phyloP scores from a whole-genome alignment of 2,888 invertebrate genomes.

The Catonia carolina region DNA sequence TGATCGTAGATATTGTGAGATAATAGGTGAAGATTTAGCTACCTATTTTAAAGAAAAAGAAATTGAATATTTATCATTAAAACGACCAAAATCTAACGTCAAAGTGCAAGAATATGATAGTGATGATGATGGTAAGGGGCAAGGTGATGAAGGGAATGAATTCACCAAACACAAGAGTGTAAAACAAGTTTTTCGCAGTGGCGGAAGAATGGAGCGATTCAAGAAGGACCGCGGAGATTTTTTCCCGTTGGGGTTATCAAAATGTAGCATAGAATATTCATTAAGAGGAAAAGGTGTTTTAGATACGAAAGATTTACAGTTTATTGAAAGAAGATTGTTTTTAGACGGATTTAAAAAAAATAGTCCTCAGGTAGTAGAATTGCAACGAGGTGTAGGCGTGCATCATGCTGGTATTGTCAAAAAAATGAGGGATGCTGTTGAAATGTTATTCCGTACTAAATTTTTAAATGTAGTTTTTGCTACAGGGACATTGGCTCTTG shows the following conservation, averaged over 20 bases:
- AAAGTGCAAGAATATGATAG: neutral
- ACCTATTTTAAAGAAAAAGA: neutral
- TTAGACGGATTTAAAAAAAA: slow-evolving; percentile 5
- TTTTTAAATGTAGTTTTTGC: slow-evolving; percentile 31
- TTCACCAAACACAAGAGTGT: neutral
- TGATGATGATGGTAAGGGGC: neutral
- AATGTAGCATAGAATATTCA: neutral
- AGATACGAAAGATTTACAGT: slow-evolving; percentile 29
- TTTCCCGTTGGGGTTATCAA: neutral
- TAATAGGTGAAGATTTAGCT: neutral
- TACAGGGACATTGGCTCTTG: slow-evolving; percentile 34
- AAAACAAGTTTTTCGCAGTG: neutral
- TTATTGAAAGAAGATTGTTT: slow-evolving; percentile 29
- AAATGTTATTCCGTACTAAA: slow-evolving; percentile 39
- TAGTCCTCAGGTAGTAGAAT: slow-evolving; percentile 13
- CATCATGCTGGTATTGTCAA: slow-evolving; percentile 40
- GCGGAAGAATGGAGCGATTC: neutral
- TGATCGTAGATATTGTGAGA: slow-evolving; percentile 2
- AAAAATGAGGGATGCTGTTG: slow-evolving; percentile 38
- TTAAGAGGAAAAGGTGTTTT: slow-evolving; percentile 27
- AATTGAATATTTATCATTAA: neutral
- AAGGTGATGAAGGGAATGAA: neutral
- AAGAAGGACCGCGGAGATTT: neutral
- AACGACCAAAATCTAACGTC: neutral
- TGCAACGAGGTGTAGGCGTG: slow-evolving; percentile 37